A percentile compares a stretch with the other conserved stretches of the same genome.
phyloP scores from a whole-genome alignment of 2,797 vertebrate species.

The Spatula versicolor region DNA sequence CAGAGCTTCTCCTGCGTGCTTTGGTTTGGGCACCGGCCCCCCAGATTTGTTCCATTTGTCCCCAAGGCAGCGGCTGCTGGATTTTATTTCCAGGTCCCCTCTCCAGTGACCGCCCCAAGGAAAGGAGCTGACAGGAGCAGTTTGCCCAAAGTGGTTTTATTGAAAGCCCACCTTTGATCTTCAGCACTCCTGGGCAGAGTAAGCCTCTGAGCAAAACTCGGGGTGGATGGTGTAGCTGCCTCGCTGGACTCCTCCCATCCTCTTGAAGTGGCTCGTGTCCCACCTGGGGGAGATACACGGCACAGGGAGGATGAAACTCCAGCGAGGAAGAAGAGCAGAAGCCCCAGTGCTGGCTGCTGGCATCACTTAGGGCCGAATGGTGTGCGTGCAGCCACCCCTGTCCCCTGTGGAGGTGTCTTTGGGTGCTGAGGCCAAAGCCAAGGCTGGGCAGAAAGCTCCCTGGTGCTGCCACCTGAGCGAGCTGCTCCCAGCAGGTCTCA shows the following conservation, averaged over 20 bases:
- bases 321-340: not conserved
- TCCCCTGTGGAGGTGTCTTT: not conserved
- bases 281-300: conserved; percentile 52
- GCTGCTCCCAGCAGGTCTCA: not conserved
- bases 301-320: accelerated
- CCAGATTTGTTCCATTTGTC: not conserved
- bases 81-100: not conserved
- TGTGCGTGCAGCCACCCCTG: not conserved
- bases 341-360: not conserved
- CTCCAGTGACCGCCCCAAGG: not conserved
- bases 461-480: not conserved
- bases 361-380: not conserved
- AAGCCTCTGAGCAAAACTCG: conserved; percentile 57
- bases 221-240: conserved; percentile 68
- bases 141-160: conserved; percentile 10
- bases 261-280: conserved; percentile 69
- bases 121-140: not conserved
- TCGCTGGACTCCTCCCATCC: conserved; percentile 29
- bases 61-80: accelerated
- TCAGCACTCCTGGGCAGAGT: not conserved
- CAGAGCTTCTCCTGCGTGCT: not conserved
- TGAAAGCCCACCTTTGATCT: not conserved
- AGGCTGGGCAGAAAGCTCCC: not conserved
- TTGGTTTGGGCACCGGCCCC: not conserved
- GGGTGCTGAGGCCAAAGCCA: not conserved